These are phyloP conservation scores for Pollenia labialis DNA, from an alignment of 2,888 invertebrate genomes.

Conservation along the genomic window DNA sequence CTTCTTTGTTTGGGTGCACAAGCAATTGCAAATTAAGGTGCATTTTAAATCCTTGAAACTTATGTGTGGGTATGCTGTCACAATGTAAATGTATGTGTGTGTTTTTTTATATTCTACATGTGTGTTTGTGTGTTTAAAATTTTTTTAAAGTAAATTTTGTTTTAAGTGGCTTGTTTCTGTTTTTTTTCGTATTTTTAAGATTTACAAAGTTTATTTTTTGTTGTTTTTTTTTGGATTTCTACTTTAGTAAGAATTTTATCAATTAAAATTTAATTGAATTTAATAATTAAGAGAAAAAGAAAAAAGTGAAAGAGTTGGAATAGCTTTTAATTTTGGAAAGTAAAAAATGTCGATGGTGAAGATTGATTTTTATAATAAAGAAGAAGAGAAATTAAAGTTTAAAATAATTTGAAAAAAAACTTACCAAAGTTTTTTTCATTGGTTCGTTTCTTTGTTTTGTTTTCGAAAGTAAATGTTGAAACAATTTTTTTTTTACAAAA, in stretches of 20 bases:
- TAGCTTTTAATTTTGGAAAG: conserved; percentile 28
- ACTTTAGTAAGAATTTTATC: conserved; percentile 37
- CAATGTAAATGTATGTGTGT: background rate
- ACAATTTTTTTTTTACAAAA: conserved; percentile 64
- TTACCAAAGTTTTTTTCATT: conserved; percentile 64
- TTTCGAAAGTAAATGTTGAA: conserved; percentile 50
- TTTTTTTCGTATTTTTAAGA: background rate
- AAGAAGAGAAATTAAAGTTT: conserved; percentile 30
- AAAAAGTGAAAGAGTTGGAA: conserved; percentile 15
- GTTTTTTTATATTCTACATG: background rate
- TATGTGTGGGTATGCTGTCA: conserved; percentile 18
- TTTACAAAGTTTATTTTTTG: conserved; percentile 8
- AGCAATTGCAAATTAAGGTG: conserved; percentile 36
- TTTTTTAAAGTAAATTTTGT: background rate
- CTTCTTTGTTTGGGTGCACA: background rate
- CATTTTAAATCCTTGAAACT: background rate
- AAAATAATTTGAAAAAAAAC: conserved; percentile 52
- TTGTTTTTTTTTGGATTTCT: conserved; percentile 20
- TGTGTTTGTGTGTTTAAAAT: background rate
- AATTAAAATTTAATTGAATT: conserved; percentile 13
- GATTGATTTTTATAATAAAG: conserved; percentile 26
- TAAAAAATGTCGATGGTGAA: conserved; percentile 42
- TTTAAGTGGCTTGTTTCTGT: background rate
- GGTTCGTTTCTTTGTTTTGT: conserved; percentile 13
- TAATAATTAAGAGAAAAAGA: conserved; percentile 16